These are phyloP conservation scores for Monomorium pharaonis DNA, from an alignment of 1,140 invertebrate genomes.

Conservation along the genomic window DNA sequence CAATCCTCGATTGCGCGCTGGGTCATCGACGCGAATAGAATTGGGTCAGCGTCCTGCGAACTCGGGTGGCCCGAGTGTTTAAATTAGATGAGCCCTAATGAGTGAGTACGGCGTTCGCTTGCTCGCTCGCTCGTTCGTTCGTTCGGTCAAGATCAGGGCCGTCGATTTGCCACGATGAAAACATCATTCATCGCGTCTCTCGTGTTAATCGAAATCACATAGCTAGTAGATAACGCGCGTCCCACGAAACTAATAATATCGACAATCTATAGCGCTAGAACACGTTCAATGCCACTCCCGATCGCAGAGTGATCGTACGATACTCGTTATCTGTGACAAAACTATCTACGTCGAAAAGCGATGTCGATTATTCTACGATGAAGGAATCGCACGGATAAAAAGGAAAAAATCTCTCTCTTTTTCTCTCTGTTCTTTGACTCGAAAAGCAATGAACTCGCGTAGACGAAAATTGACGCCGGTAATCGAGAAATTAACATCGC, in stretches of 20 bases:
- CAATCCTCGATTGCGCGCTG: background rate
- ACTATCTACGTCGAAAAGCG: too few species aligned
- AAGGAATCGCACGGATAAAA: too few species aligned
- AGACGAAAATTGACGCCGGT: background rate
- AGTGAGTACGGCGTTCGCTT: background rate
- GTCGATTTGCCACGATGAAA: background rate
- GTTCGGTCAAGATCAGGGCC: constrained; percentile 50
- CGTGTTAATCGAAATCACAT: background rate
- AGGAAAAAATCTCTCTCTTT: background rate
- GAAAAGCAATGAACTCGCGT: background rate
- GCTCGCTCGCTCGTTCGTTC: too few species aligned
- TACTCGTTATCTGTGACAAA: background rate
- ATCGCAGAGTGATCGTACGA: background rate
- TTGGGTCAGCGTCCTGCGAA: constrained; percentile 45
- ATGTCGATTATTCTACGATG: constrained; percentile 1
- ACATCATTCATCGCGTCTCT: background rate
- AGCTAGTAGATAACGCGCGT: background rate
- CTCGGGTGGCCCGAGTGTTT: background rate
- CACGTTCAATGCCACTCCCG: background rate
- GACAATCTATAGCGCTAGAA: background rate
- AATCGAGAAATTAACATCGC: background rate
- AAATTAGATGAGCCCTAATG: constrained; percentile 18
- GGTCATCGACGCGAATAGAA: constrained; percentile 20
- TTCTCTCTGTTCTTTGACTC: background rate
- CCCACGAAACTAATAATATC: background rate